Evolutionary conservation across 2,888 invertebrate genomes (phyloP), one percentile per base, ranked within the genome.

Genomic region (Lamellibrachia columna): DNA sequence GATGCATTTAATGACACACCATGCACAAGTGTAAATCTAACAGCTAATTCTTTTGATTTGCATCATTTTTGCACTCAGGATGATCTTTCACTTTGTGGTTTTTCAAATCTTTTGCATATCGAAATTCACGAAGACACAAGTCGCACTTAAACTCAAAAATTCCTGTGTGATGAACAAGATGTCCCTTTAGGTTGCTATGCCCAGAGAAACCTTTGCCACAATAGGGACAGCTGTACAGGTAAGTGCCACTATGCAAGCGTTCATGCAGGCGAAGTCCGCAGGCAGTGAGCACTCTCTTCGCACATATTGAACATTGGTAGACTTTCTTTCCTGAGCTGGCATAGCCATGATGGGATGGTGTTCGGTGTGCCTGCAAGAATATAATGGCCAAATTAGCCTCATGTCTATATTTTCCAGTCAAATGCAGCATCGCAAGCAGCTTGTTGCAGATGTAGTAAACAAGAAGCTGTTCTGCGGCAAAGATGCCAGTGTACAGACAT

Each of bases 101-200:
- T 75, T 75, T 75, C 75, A 75, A 75, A 22, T 75, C 75, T 75
- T 75, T 90, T 52, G 53, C 90, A 53, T 92, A 92, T 28, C 90
- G 53, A 91, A 90, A 92, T 52, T 90, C 55, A 3, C 53, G 90
- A 28, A 55, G 28, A 55, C 92, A 92, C 8, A 92, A 40, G 55
- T 55, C 7, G 53, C 92, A 92, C 53, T 40, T 92, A 90, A 90
- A 92, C 91, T 53, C 53, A 28, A 55, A 58, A 15, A 92, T 60
- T 40, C 92, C 92, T n/a, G 92, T 92, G 52, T 92, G 92, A 52
- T 53, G 53, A n/a, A 90, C 53, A 52, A 90, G 53, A 75, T 92
- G 92, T 53, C 90, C 90, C 15, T 90, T 90, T 4, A 92, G 90
- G 11, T 90, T 90, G 92, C 90, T 75, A 28, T 53, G 53, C 53